Base-by-base conservation (phyloP, 2,113 vertebrate species). In the Cercopithecus mona region DNA sequence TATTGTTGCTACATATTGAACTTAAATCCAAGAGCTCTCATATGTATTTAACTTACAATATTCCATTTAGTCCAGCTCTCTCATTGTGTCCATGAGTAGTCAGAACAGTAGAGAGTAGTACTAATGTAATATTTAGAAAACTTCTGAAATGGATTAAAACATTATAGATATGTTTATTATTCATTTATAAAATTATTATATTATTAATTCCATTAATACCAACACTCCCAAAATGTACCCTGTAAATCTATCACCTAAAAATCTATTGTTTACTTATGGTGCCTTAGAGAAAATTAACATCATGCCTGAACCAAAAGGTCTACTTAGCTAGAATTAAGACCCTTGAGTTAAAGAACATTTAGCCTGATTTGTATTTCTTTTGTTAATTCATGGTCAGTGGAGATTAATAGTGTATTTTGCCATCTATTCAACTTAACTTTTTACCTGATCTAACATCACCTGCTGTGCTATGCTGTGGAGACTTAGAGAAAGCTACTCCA, bases 351-450 rank as follows among this genome's bases (percentile, higher is more conserved):
- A 96, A 80, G 66, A 86, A 35, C 17, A 90, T 93, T 97, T 76
- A 84, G 50, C 17, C 32, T 86, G 85, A 97, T 94, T 94, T 88
- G 38, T 95, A 66, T 94, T 79, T 88, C 61, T 84, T 93, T 96
- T 93, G 64, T 97, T 94, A 98, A 92, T 61, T 95, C 82, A 68
- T 72, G 94, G 89, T 95, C 64, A 89, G 57, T 87, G 18, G 45
- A 43, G 48, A 94, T 96, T 97, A 88, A 97, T 93, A 88, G 88
- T 94, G 7, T 23, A 55, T 88, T 95, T 97, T 97, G 40, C 61
- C 94, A 95, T 95, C 97, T 97, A 84, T 93, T 97, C 64, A 18
- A 72, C 9, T 89, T 97, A 78, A 95, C 48, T 96, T 87, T n/a
- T 70, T 66, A 82, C 92, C 27, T 96, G 9, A 22, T 35, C 35